Evolutionary conservation across 2,797 vertebrate species (phyloP).

Genomic region (Lagorchestes hirsutus): DNA sequence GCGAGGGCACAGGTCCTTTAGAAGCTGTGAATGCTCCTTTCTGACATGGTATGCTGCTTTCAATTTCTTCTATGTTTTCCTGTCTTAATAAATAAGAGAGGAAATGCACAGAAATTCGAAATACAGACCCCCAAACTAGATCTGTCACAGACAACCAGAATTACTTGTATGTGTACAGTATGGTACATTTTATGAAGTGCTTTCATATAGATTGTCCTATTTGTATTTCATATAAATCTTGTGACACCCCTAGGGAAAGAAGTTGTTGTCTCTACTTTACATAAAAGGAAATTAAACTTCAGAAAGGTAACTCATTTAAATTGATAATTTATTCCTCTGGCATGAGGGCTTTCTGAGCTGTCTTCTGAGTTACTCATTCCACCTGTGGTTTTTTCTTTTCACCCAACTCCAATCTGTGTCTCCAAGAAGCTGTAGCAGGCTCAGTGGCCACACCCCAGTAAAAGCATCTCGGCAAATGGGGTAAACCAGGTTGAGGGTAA

Average conservation of each 20-base stretch:
- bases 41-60: slow-evolving; percentile 17
- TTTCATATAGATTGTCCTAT: not conserved
- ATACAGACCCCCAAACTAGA: not conserved
- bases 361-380: not conserved
- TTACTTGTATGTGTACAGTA: not conserved
- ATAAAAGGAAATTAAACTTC: slow-evolving; percentile 24
- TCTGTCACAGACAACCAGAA: not conserved
- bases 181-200: not conserved
- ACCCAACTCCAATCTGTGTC: not conserved
- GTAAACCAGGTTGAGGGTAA: not conserved
- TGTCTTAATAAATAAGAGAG: not conserved
- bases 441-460: not conserved
- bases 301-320: slow-evolving; percentile 32
- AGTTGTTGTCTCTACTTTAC: not conserved
- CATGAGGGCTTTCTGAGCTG: not conserved
- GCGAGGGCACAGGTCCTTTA: slow-evolving; percentile 53
- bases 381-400: not conserved
- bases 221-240: not conserved
- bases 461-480: not conserved
- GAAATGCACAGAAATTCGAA: not conserved
- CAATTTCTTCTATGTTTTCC: slow-evolving; percentile 44
- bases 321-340: not conserved
- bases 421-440: not conserved
- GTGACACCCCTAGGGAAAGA: not conserved
- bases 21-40: slow-evolving; percentile 45